These are phyloP conservation scores for Coelinius sp. DNA, from an alignment of 2,888 invertebrate genomes.

Conservation along the genomic window DNA sequence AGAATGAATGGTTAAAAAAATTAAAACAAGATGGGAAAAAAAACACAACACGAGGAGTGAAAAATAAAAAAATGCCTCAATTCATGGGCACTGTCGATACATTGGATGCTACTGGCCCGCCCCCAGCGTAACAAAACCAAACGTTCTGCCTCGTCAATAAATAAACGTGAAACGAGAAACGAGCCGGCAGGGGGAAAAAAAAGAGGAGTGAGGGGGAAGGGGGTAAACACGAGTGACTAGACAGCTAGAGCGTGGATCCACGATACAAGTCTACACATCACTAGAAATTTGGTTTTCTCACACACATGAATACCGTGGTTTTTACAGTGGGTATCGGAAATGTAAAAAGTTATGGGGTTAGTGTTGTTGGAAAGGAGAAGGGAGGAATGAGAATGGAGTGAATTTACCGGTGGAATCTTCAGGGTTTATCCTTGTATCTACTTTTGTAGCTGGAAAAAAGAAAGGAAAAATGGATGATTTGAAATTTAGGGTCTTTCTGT, in stretches of 20 bases:
- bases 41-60: background rate
- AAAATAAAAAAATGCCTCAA: constrained; percentile 21
- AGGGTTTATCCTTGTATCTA: background rate
- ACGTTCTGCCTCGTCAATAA: constrained; percentile 22
- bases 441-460: background rate
- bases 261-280: constrained; percentile 7
- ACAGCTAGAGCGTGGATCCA: background rate
- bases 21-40: no score
- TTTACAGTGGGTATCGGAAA: constrained; percentile 6
- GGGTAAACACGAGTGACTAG: constrained; percentile 7
- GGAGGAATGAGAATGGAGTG: background rate
- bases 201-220: background rate
- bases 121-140: constrained; percentile 19
- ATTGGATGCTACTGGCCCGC: constrained; percentile 10
- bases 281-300: constrained; percentile 12
- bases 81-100: constrained; percentile 15
- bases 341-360: background rate
- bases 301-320: constrained; percentile 17
- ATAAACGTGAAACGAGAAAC: constrained; percentile 24
- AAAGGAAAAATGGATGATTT: background rate
- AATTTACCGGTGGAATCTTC: background rate
- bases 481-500: background rate
- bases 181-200: background rate
- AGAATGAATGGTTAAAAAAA: background rate
- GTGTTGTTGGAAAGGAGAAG: background rate